phyloP scores from a whole-genome alignment of 2,888 invertebrate species.

The Hemicrepidius hirtus region DNA sequence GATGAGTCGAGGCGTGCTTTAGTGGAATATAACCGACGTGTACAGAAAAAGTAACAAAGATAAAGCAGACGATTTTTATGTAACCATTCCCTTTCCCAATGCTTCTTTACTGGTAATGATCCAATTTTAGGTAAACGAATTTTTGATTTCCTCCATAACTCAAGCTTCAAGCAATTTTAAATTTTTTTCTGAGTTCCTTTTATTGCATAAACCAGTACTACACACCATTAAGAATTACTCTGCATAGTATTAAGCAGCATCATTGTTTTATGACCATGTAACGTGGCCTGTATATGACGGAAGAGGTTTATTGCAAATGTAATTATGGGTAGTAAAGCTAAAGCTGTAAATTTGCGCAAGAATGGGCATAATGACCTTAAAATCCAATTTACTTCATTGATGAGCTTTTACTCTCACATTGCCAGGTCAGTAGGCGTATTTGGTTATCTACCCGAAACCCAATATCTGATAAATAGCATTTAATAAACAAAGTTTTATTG shows the following conservation, averaged over 20 bases:
- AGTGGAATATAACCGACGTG: conserved; percentile 46
- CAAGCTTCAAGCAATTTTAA: too few relatives aligned
- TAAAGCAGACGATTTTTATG: conserved; percentile 40
- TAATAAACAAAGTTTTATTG: too few relatives aligned
- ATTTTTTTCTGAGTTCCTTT: too few relatives aligned
- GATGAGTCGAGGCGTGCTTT: conserved; percentile 45
- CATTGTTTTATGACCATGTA: conserved; percentile 23
- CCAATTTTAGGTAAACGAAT: conserved; percentile 34
- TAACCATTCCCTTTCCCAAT: conserved; percentile 30
- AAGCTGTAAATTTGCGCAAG: conserved; percentile 40
- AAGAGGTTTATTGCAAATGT: conserved; percentile 39
- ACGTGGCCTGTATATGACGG: conserved; percentile 35
- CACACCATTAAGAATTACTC: conserved; percentile 8
- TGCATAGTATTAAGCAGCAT: conserved; percentile 16
- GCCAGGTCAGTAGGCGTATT: neutral
- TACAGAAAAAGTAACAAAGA: conserved; percentile 48
- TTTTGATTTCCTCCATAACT: conserved; percentile 9
- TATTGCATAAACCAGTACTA: neutral
- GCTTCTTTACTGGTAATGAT: conserved; percentile 24
- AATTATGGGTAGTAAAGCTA: conserved; percentile 33
- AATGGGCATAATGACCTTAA: conserved; percentile 41
- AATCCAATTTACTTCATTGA: conserved; percentile 40
- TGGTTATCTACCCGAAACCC: neutral
- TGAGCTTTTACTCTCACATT: conserved; percentile 36
- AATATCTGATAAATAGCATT: too few relatives aligned